Base-by-base conservation (phyloP, 1,140 invertebrate genomes). In the Marisa cornuarietis region DNA sequence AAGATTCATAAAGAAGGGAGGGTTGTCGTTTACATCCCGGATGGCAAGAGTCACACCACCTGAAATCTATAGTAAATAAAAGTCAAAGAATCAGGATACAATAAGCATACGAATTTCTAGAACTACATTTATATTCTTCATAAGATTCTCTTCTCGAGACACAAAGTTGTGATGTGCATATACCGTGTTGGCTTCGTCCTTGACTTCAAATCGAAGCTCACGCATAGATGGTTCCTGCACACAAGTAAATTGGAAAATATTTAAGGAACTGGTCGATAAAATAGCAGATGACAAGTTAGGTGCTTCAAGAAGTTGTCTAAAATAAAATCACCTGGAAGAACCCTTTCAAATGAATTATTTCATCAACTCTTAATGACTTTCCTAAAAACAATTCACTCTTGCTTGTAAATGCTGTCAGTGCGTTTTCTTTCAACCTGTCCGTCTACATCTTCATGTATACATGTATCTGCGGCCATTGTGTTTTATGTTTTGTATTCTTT, bases 11-110 rank as follows among this genome's bases (percentile, higher is more conserved):
- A 84, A 84, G 13, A 22, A 66, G 7, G 83, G 83, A 42, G 71
- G 69, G 63, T 82, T 79, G 76, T 84, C 83, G 62, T 84, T 84
- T 9, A 84, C 80, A 62, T 84, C 83, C 22, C 14, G 75, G 61
- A 84, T 84, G 24, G 80, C 71, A 61, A 84, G 63, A 1, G 6
- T 62, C 20, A 82, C 66, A 13, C 5, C 3, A 14, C 54, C 58
- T 16, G n/a, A 13, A 11, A 77, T 75, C 82, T 83, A 76, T 9
- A 69, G 63, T 18, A 80, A 20, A 69, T n/a, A 26, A n/a, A 49
- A n/a, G 11, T 54, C 1, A 74, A 5, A 52, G 16, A 74, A 51
- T 42, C 52, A 51, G 18, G 16, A 49, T 69, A 31, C 68, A 22
- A 24, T 22, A 69, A 69, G 3, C 1, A 26, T 3, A 69, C 20